Evolutionary conservation across 2,113 vertebrate species (phyloP).

Genomic region (Felis chaus): DNA sequence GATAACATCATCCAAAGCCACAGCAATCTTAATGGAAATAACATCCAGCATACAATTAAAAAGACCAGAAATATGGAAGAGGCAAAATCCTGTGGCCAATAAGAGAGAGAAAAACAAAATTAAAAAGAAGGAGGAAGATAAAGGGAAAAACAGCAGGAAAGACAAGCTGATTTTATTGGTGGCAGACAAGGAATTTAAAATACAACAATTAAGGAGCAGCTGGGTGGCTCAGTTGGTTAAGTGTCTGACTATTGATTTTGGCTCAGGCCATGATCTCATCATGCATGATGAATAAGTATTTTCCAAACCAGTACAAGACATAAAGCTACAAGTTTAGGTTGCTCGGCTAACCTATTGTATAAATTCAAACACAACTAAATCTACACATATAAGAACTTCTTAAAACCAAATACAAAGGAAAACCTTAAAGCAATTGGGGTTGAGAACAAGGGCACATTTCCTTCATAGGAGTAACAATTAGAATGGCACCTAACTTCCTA

Average conservation of each 20-base stretch:
- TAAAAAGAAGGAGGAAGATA: neutral
- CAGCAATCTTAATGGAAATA: neutral
- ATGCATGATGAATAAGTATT: neutral
- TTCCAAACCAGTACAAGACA: neutral
- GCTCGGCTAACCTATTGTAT: neutral
- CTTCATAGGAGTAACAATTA: neutral
- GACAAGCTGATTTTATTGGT: neutral
- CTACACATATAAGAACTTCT: neutral
- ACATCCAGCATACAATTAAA: neutral
- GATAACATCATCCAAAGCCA: neutral
- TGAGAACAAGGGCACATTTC: neutral
- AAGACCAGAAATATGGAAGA: neutral
- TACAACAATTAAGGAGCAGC: neutral
- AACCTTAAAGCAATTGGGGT: neutral
- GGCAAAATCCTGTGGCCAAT: neutral
- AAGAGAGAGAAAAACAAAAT: neutral
- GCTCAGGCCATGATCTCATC: no score
- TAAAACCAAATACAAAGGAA: neutral
- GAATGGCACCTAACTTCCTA: neutral
- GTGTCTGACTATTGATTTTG: no score
- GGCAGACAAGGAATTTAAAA: neutral
- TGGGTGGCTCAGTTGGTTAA: no score
- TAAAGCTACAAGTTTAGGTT: neutral
- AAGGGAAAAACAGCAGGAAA: neutral
- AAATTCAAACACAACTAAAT: neutral